phyloP scores from a whole-genome alignment of 2,113 vertebrate genomes.

The Pachypanchax playfairii region DNA sequence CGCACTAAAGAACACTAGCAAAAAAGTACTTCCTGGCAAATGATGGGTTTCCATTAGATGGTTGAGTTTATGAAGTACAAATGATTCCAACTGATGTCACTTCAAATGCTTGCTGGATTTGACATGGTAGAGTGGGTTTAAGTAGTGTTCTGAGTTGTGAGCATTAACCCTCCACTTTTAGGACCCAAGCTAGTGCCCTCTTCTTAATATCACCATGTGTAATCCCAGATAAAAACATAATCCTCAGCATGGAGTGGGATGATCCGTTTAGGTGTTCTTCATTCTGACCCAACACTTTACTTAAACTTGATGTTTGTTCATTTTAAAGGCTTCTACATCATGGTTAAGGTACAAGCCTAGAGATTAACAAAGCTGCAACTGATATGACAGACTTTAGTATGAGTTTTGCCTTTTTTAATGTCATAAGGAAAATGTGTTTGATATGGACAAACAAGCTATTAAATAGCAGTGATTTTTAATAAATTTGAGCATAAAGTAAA shows the following conservation, averaged over 20 bases:
- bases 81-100: constrained; percentile 29
- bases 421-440: too few species aligned
- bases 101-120: constrained; percentile 32
- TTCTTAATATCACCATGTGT: constrained; percentile 63
- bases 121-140: constrained; percentile 66
- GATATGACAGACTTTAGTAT: too few species aligned
- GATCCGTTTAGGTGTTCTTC: constrained; percentile 60
- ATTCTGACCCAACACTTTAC: constrained; percentile 25
- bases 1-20: constrained; percentile 7
- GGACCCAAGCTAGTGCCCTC: constrained; percentile 26
- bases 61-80: not conserved
- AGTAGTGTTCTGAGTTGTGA: constrained; percentile 58
- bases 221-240: constrained; percentile 81
- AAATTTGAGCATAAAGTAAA: too few species aligned
- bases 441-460: too few species aligned
- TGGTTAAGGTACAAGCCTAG: not conserved
- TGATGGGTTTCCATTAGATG: not conserved
- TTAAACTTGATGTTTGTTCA: constrained; percentile 33
- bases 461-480: too few species aligned
- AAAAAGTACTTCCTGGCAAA: not conserved
- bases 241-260: constrained; percentile 64
- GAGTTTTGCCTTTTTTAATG: too few species aligned
- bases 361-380: not conserved
- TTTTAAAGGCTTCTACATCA: constrained; percentile 5
- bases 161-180: constrained; percentile 69